These are phyloP conservation scores for Macaca fascicularis DNA, from an alignment of 2,113 vertebrate species.

Conservation along the genomic window T2T-MFA8v1.1 NC_088391.1:36602001-36602500, in stretches of 20 bases:
- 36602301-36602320: background rate
- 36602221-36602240: background rate
- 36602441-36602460: background rate
- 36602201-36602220: background rate
- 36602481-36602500: background rate
- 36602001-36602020: background rate
- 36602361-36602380: background rate
- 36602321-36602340: background rate
- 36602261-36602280: background rate
- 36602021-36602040: background rate
- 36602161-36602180: background rate
- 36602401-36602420: background rate
- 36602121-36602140: background rate
- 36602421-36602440: background rate
- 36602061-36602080: background rate
- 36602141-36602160: background rate
- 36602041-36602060: background rate
- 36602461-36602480: background rate
- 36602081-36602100: background rate
- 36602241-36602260: background rate
- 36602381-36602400: background rate
- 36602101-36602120: background rate
- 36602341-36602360: background rate
- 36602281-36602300: background rate
- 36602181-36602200: background rate